phyloP scores from a whole-genome alignment of 2,888 invertebrate genomes.

The Enchytraeus crypticus region DNA sequence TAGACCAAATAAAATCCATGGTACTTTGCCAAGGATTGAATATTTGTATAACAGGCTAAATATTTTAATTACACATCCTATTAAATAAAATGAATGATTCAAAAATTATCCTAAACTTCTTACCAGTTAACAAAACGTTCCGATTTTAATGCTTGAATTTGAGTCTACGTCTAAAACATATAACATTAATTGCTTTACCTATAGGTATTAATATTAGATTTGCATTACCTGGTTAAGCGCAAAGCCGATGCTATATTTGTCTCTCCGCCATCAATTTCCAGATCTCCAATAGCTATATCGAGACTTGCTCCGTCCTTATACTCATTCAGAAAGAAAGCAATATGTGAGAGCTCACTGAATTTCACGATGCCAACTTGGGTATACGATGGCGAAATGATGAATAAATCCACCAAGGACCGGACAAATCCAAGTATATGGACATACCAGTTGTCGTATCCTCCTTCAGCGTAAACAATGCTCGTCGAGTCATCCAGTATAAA shows the following conservation, averaged over 20 bases:
- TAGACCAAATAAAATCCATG: no score
- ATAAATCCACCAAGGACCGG: background rate
- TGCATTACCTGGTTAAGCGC: no score
- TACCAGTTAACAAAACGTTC: no score
- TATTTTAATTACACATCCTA: no score
- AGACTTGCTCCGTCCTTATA: background rate
- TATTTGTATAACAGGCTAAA: no score
- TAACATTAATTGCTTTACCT: no score
- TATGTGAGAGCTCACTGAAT: constrained; percentile 6
- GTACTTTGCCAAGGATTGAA: no score
- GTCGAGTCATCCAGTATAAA: background rate
- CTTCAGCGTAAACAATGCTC: background rate
- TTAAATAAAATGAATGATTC: no score
- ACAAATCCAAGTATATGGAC: background rate
- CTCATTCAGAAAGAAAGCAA: background rate
- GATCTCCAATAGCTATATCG: background rate
- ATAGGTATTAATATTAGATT: no score
- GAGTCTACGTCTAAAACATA: no score
- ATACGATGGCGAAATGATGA: background rate
- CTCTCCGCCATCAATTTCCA: constrained; percentile 12
- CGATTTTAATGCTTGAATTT: no score
- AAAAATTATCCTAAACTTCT: no score
- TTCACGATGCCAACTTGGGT: constrained; percentile 4
- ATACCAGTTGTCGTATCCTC: constrained; percentile 3
- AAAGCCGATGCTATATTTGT: constrained; percentile 12